These are phyloP conservation scores for Pilophorus perplexus DNA, from an alignment of 2,888 invertebrate genomes.

Conservation along the genomic window DNA sequence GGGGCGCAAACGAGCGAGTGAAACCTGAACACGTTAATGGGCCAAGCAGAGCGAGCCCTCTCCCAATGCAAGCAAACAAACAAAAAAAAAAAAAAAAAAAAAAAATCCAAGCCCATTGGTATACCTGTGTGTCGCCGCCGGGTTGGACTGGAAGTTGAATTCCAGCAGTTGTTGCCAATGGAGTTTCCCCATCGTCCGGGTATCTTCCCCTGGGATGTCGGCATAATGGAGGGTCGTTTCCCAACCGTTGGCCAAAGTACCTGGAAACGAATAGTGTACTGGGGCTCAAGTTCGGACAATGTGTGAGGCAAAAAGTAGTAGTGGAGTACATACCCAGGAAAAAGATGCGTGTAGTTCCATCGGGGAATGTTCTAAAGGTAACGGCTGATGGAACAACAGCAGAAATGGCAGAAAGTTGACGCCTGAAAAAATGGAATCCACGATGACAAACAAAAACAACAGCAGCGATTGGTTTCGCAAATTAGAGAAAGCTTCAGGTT, in stretches of 20 bases:
- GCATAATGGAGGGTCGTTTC: conserved; percentile 85
- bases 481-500: too few species aligned
- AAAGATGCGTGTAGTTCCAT: conserved; percentile 81
- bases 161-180: conserved; percentile 82
- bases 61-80: too few species aligned
- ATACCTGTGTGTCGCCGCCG: too few species aligned
- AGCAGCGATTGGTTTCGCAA: too few species aligned
- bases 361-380: conserved; percentile 72
- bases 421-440: conserved; percentile 56
- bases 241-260: conserved; percentile 82
- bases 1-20: too few species aligned
- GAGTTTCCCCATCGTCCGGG: conserved; percentile 55
- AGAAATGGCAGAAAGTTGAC: conserved; percentile 73
- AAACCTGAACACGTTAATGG: too few species aligned
- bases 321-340: conserved; percentile 59
- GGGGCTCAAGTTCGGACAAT: not conserved
- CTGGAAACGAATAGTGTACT: not conserved
- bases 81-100: too few species aligned
- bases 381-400: conserved; percentile 80
- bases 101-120: too few species aligned
- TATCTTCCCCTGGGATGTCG: conserved; percentile 60
- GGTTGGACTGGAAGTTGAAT: conserved; percentile 66
- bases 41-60: too few species aligned
- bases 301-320: not conserved
- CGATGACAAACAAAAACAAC: too few species aligned